Evolutionary conservation across 2,113 vertebrate genomes (phyloP).

Genomic region (Dicentrarchus labrax): DNA sequence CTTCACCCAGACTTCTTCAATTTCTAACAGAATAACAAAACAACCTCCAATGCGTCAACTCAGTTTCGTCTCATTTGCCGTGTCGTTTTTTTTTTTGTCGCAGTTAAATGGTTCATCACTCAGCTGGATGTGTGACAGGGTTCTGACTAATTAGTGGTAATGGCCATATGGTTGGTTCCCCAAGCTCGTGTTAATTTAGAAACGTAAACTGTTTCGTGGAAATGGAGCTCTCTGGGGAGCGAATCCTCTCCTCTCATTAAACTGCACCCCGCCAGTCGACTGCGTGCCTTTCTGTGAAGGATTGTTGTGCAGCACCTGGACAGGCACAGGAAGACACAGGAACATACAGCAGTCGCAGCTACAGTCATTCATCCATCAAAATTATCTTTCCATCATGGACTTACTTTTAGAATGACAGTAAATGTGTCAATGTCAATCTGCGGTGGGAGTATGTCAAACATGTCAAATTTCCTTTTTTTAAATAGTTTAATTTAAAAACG

Average conservation of each 20-base stretch:
- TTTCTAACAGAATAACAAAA: conserved; percentile 19
- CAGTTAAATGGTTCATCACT: conserved; percentile 51
- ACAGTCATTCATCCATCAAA: not conserved
- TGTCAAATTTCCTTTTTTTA: not conserved
- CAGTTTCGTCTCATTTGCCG: conserved; percentile 15
- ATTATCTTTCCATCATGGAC: not conserved
- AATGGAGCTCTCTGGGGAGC: conserved; percentile 40
- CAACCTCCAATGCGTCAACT: not conserved
- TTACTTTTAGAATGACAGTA: not conserved
- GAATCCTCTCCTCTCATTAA: conserved; percentile 47
- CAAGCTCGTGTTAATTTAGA: conserved; percentile 51
- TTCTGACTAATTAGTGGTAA: conserved; percentile 70
- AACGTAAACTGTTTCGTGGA: conserved; percentile 41
- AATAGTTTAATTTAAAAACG: not conserved
- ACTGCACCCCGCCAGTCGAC: conserved; percentile 18
- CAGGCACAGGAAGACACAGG: not conserved
- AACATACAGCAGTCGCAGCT: not conserved
- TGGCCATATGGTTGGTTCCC: conserved; percentile 68
- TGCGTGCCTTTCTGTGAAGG: not conserved
- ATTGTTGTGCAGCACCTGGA: not conserved
- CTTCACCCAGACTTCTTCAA: conserved; percentile 15
- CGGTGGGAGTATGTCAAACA: not conserved
- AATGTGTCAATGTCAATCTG: not conserved
- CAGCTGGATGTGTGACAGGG: conserved; percentile 61
- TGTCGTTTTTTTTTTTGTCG: conserved; percentile 34